Percentiles rank a stretch among this genome's conserved stretches.
Evolutionary conservation across 2,797 vertebrate genomes (phyloP).

Genomic region (Rhinichthys osculus): DNA sequence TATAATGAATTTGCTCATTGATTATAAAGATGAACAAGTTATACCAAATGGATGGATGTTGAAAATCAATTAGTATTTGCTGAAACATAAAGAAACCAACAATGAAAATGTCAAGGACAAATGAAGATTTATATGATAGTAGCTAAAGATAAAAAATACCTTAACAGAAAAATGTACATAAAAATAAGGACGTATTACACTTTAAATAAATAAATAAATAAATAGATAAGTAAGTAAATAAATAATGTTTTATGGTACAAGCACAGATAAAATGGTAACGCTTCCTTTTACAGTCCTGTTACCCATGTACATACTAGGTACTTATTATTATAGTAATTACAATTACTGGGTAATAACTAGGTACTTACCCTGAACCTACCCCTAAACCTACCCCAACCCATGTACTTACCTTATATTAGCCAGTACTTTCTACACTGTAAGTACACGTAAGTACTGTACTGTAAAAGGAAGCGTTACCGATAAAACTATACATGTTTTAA

Average conservation of each 20-base stretch:
- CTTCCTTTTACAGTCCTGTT: no score
- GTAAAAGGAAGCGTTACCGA: no score
- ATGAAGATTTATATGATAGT: not conserved
- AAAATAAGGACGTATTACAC: not conserved
- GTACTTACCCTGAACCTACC: no score
- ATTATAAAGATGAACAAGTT: not conserved
- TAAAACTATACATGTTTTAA: not conserved
- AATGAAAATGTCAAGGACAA: not conserved
- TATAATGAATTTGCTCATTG: conserved; percentile 3
- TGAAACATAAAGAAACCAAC: not conserved
- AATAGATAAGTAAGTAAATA: no score
- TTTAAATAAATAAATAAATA: not conserved
- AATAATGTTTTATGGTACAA: not conserved
- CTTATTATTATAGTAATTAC: no score
- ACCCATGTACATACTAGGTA: no score
- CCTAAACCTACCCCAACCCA: no score
- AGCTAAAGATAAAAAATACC: not conserved
- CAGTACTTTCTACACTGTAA: no score
- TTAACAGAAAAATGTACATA: not conserved
- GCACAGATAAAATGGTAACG: not conserved
- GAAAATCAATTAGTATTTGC: not conserved
- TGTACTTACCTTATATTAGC: no score
- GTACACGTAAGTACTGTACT: no score
- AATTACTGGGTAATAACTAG: no score
- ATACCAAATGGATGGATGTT: not conserved